phyloP scores from a whole-genome alignment of 2,113 vertebrate genomes.

The Piaya cayana region DNA sequence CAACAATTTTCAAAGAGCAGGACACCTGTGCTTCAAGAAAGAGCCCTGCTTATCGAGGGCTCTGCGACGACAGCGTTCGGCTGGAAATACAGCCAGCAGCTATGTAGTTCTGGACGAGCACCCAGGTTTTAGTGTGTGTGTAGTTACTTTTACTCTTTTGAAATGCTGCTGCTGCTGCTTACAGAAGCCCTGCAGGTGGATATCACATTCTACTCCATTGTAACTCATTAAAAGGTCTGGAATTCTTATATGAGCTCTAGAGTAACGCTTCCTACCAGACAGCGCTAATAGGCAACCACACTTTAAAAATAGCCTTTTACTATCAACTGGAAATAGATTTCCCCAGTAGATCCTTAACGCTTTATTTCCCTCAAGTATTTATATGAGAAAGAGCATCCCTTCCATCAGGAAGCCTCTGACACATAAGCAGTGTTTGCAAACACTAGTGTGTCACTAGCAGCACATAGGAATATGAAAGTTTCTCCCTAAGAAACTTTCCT shows the following conservation, averaged over 20 bases:
- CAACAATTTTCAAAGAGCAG: slow-evolving; percentile 70
- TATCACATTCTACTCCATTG: background rate
- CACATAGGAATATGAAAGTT: background rate
- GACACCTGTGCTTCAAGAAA: slow-evolving; percentile 75
- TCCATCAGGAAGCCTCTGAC: background rate
- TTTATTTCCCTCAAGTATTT: background rate
- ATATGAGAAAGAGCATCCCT: background rate
- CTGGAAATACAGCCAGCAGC: slow-evolving; percentile 56
- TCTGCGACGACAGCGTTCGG: background rate
- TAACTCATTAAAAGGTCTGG: slow-evolving; percentile 16
- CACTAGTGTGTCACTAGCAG: background rate
- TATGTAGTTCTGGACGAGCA: slow-evolving; percentile 41
- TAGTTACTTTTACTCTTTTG: slow-evolving; percentile 49
- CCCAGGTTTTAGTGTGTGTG: slow-evolving; percentile 45
- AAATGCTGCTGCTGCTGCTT: slow-evolving; percentile 51
- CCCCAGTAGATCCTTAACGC: background rate
- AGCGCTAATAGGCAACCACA: background rate
- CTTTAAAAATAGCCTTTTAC: background rate
- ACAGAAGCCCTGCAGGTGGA: slow-evolving; percentile 68
- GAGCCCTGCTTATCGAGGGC: background rate
- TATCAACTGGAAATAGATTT: slow-evolving; percentile 6
- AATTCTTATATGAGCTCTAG: background rate
- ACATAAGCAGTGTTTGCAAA: background rate
- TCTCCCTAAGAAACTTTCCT: background rate
- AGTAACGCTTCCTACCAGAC: background rate